Evolutionary conservation across 2,797 vertebrate genomes (phyloP).

Genomic region (Myioborus melanocephalus): DNA sequence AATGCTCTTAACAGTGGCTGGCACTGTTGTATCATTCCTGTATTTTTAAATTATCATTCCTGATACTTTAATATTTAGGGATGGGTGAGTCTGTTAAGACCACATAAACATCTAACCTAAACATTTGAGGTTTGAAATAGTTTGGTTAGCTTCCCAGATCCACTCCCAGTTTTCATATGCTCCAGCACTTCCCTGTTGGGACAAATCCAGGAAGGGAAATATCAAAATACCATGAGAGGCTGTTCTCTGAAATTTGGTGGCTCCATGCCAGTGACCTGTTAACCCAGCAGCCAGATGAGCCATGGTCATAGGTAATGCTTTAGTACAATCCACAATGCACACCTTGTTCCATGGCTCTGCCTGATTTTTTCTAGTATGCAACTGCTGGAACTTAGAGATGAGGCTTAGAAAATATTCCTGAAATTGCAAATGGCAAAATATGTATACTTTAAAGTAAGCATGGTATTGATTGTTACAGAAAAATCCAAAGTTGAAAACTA

Average conservation of each 20-base stretch:
- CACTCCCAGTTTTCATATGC: conserved; percentile 33
- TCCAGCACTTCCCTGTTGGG: conserved; percentile 29
- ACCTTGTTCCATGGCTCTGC: conserved; percentile 27
- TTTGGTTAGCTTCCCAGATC: conserved; percentile 42
- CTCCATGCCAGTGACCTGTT: conserved; percentile 44
- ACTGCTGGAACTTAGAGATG: not conserved
- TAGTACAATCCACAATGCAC: conserved; percentile 19
- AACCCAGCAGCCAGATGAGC: conserved; percentile 29
- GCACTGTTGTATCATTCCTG: conserved; percentile 34
- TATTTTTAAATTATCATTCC: conserved; percentile 8
- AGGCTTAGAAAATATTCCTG: not conserved
- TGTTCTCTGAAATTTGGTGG: conserved; percentile 38
- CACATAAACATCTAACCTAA: conserved; percentile 40
- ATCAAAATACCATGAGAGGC: conserved; percentile 35
- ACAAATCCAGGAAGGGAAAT: conserved; percentile 41
- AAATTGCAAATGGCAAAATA: not conserved
- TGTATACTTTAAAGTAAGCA: not conserved
- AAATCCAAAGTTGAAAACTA: not conserved
- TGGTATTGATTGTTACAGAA: not conserved
- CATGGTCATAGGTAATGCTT: not conserved
- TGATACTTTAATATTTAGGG: conserved; percentile 38
- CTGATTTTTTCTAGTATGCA: not conserved
- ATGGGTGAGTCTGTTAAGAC: conserved; percentile 16
- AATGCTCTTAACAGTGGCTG: not conserved
- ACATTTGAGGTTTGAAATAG: conserved; percentile 44